Percentiles rank a stretch among this genome's conserved stretches.
These are phyloP conservation scores for Rhinolophus sinicus DNA, from an alignment of 2,113 vertebrate species.

Conservation along the genomic window DNA sequence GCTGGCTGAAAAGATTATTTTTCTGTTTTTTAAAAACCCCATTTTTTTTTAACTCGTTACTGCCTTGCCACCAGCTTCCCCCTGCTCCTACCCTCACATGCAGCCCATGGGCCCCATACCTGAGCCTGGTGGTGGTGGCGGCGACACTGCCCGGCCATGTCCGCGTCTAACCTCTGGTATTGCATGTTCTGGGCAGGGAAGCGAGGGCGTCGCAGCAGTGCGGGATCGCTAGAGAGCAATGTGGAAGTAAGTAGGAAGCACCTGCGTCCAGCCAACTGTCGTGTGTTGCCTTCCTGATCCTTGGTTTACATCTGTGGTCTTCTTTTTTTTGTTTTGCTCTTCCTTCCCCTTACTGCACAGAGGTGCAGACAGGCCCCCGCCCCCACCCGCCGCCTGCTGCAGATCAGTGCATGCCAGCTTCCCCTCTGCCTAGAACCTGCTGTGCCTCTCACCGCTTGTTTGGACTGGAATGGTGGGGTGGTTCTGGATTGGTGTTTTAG, in stretches of 20 bases:
- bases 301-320: conserved; percentile 82
- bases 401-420: conserved; percentile 94
- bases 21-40: not conserved
- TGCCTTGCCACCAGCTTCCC: not conserved
- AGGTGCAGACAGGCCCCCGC: conserved; percentile 55
- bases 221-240: conserved; percentile 99
- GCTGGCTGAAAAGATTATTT: not conserved
- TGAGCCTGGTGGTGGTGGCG: not conserved
- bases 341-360: conserved; percentile 82
- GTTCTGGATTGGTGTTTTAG: conserved; percentile 78
- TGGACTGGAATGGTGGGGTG: conserved; percentile 80
- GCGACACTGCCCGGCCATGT: conserved; percentile 78
- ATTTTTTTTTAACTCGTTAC: not conserved
- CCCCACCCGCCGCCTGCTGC: conserved; percentile 87
- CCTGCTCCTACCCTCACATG: not conserved
- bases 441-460: conserved; percentile 86
- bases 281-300: conserved; percentile 90
- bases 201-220: conserved; percentile 99
- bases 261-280: conserved; percentile 90
- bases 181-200: conserved; percentile 99
- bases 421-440: conserved; percentile 80
- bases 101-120: not conserved
- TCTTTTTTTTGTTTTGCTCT: conserved; percentile 80
- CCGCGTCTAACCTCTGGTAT: conserved; percentile 96
- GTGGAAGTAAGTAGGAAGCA: conserved; percentile 98